Conservation (phyloP, 2,113 vertebrate genomes). For the Peucedramus taeniatus region DNA sequence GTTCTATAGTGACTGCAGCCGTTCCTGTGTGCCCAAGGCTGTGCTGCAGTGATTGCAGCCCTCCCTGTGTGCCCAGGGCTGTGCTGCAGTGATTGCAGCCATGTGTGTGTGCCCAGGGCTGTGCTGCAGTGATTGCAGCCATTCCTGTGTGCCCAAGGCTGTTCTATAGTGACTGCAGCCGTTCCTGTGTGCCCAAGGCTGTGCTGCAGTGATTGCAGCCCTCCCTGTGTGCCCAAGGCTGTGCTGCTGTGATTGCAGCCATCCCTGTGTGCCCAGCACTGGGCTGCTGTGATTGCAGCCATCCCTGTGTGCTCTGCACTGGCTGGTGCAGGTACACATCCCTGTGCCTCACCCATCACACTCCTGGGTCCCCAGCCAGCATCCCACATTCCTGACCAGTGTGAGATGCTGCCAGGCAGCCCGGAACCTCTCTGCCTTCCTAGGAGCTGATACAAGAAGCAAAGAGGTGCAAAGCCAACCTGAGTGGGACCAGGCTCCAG, state of each 20-base stretch:
- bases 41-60: too few relatives aligned
- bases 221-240: not conserved
- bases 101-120: too few relatives aligned
- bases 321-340: not conserved
- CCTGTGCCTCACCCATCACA: not conserved
- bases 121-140: too few relatives aligned
- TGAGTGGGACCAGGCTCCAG: not conserved
- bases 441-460: not conserved
- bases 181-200: too few relatives aligned
- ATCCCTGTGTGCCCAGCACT: too few relatives aligned
- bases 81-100: too few relatives aligned
- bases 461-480: not conserved
- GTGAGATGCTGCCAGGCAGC: not conserved
- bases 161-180: too few relatives aligned
- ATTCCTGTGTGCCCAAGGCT: too few relatives aligned
- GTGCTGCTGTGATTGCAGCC: too few relatives aligned
- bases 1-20: too few relatives aligned
- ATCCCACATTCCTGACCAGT: not conserved
- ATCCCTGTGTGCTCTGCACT: not conserved
- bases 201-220: too few relatives aligned
- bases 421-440: not conserved
- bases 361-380: not conserved
- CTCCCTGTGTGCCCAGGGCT: not conserved
- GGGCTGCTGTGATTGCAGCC: not conserved
- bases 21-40: too few relatives aligned